phyloP scores from a whole-genome alignment of 1,140 invertebrate species.

The Drosophila nigromelanica region DNA sequence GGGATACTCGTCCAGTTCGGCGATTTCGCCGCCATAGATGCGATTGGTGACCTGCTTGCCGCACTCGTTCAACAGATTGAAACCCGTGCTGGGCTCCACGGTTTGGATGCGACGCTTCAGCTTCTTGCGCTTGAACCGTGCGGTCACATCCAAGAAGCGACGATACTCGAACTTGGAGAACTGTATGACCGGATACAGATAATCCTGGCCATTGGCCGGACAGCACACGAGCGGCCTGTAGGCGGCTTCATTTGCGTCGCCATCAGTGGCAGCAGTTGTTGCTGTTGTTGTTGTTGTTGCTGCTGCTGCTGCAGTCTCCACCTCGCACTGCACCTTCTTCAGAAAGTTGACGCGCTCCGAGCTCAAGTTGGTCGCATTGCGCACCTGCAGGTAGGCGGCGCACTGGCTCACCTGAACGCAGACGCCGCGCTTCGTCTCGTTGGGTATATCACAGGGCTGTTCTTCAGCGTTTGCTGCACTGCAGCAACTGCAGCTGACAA shows the following conservation, averaged over 20 bases:
- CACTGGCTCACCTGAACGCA: conserved; percentile 68
- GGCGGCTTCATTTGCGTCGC: not conserved
- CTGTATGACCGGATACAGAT: conserved; percentile 69
- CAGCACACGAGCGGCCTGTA: conserved; percentile 72
- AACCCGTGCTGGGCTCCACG: conserved; percentile 65
- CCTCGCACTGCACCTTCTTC: conserved; percentile 77
- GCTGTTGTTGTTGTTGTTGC: not conserved
- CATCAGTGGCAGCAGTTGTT: not conserved
- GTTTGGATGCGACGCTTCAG: conserved; percentile 75
- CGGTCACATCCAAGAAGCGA: conserved; percentile 71
- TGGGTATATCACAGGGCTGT: conserved; percentile 70
- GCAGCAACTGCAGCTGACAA: conserved; percentile 24
- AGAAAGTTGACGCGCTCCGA: conserved; percentile 80
- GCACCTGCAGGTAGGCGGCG: conserved; percentile 71
- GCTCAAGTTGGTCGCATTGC: conserved; percentile 69
- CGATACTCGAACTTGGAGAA: conserved; percentile 80
- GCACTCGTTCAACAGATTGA: conserved; percentile 80
- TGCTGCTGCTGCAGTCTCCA: conserved; percentile 13
- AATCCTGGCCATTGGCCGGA: conserved; percentile 75
- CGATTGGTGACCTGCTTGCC: conserved; percentile 80
- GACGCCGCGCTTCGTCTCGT: conserved; percentile 67
- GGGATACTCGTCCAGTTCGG: conserved; percentile 86
- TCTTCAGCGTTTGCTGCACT: not conserved
- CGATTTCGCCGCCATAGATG: conserved; percentile 85
- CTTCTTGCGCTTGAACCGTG: conserved; percentile 71